Evolutionary conservation across 2,113 vertebrate species (phyloP).

Genomic region (Daboia siamensis): DNA sequence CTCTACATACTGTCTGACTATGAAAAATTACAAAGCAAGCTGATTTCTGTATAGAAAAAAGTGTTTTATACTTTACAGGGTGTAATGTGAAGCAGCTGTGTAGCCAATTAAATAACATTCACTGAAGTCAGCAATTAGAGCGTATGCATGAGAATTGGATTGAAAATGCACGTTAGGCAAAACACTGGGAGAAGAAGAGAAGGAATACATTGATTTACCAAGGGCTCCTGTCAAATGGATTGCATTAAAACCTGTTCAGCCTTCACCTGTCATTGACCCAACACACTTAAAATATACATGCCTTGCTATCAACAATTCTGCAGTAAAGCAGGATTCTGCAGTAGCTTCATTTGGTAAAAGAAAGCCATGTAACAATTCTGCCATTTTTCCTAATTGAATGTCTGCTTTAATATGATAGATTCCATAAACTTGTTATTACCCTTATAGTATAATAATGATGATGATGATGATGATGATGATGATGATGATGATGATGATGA

Average conservation of each 20-base stretch:
- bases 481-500: too few species aligned
- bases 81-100: conserved; percentile 4
- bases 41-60: conserved; percentile 5
- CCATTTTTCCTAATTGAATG: background rate
- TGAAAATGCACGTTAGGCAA: conserved; percentile 20
- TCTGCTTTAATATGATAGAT: background rate
- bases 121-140: conserved; percentile 14
- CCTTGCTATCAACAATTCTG: background rate
- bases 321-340: conserved; percentile 22
- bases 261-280: conserved; percentile 31
- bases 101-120: conserved; percentile 31
- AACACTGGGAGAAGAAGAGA: background rate
- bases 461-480: too few species aligned
- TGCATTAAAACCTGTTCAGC: conserved; percentile 4
- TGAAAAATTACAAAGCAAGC: conserved; percentile 19
- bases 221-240: background rate
- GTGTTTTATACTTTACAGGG: conserved; percentile 13
- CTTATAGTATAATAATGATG: background rate
- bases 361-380: background rate
- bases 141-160: conserved; percentile 28
- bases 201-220: conserved; percentile 13
- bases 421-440: background rate
- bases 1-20: background rate
- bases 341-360: background rate
- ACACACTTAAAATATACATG: background rate